Evolutionary conservation across 2,113 vertebrate genomes (phyloP).

Genomic region (Glaucidium brasilianum): DNA sequence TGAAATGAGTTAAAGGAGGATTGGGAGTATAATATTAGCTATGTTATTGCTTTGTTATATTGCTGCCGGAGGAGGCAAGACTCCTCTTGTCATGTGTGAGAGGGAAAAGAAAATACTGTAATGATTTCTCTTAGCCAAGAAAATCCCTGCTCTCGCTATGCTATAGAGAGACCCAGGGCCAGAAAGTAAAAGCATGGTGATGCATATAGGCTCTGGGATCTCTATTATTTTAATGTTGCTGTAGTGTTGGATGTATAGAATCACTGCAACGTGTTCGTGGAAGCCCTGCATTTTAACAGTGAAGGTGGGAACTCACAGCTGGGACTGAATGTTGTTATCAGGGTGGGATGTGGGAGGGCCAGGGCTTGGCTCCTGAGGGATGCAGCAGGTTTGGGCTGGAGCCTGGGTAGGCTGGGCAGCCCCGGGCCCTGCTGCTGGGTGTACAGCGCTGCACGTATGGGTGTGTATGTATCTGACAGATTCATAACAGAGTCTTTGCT

Average conservation of each 20-base stretch:
- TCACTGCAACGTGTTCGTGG: neutral
- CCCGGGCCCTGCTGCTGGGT: neutral
- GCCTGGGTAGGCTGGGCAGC: neutral
- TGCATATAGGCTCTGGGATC: neutral
- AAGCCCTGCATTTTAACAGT: neutral
- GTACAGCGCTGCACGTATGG: neutral
- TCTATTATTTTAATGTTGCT: neutral
- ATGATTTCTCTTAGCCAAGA: neutral
- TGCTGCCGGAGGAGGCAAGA: neutral
- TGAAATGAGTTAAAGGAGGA: neutral
- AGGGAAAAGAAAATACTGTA: neutral
- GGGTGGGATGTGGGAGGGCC: neutral
- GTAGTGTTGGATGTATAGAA: neutral
- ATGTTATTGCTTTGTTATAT: neutral
- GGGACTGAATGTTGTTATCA: fast-evolving
- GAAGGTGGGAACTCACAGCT: neutral
- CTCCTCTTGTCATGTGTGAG: neutral
- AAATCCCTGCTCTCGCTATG: neutral
- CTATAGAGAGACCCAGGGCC: neutral
- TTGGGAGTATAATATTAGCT: neutral
- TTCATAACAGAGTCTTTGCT: neutral
- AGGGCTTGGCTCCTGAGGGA: neutral
- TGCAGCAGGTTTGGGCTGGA: neutral
- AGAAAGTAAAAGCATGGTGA: neutral
- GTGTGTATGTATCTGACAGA: neutral